Base-by-base conservation (phyloP, 2,797 vertebrate species). In the Tokudaia muenninki region DNA sequence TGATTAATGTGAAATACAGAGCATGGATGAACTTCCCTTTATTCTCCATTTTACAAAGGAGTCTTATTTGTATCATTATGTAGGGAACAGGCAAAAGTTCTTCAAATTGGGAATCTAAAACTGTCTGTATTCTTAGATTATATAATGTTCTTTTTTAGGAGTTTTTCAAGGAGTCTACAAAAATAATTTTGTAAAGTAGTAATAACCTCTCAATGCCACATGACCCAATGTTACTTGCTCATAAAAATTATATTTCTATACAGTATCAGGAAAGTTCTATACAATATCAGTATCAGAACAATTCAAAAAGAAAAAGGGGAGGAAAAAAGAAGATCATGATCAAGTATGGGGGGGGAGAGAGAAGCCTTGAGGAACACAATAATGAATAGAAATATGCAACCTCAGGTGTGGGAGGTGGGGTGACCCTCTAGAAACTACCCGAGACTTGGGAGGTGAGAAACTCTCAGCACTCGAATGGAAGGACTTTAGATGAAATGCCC, bases 71-170 rank as follows among this genome's bases (percentile, higher is more conserved):
- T n/a, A 4, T 9, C 72, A 5, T 72, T 74, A 52, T 34, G 14
- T 44, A 72, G 77, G 55, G 31, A 83, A 90, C 82, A 29, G 13
- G 1, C 12, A 92, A 67, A 92, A 44, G 13, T 16, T 74, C 47
- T 77, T 95, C 31, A 93, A 31, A 86, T 74, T 94, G 72, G 52
- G 70, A 81, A 94, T 78, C 21, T 63, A 21, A 47, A 67, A 72
- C 7, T 14, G 1, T n/a, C 3, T 92, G 10, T 74, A n/a, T n/a
- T 78, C 22, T 92, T 24, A 83, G 57, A 44, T 65, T 6, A 70
- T 86, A 31, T 22, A 9, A 82, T 61, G 10, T 83, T 67, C 4
- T 90, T 22, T 22, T 74, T 6, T 34, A 79, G 41, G 94, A 72
- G 77, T 5, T 17, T 11, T 44, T 80, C 12, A 63, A 94, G 59